Evolutionary conservation across 2,888 invertebrate genomes (phyloP), one percentile per base, ranked within the genome.

Genomic region (Agrochola lota): DNA sequence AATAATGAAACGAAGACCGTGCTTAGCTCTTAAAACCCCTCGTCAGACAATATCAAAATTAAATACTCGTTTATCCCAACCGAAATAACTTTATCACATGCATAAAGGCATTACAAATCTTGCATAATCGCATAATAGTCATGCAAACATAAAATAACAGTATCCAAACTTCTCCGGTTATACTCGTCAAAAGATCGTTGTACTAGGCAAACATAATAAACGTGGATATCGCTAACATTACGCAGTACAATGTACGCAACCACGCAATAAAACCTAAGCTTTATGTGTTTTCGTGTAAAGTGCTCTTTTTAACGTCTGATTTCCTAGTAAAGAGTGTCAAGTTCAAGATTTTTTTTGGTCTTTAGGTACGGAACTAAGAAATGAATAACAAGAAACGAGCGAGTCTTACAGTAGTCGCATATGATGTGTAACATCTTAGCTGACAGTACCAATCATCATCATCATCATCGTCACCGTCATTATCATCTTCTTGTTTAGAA

Each of bases 151-250:
- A 52, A 72, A 67, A 77, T 60, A 55, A 83, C 70, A 64, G 72
- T 82, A 73, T 11, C 52, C 76, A 83, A 83, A 83, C 82, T 60
- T 83, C 67, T 77, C 73, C 63, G 43, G 74, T 86, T 73, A 80
- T 72, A 71, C 63, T 71, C 85, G 67, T 87, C 85, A 70, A 67
- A 55, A 80, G 85, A 84, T 69, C 85, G 60, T 77, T 85, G 80
- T 84, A 84, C 87, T 77, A 85, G 85, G 77, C 71, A 85, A 87
- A 85, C 85, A 87, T 85, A 80, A 87, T 84, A 80, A 87, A 80
- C n/a, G 70, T 57, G 70, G 64, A 84, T 74, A 76, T 84, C 35
- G 30, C 70, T 62, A 68, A 84, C 85, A 87, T 85, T 85, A 80
- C 85, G 80, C 72, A 64, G 77, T 70, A 63, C 72, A 70, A 66